Evolutionary conservation across 2,797 vertebrate genomes (phyloP).

Genomic region (Bradypodion pumilum): DNA sequence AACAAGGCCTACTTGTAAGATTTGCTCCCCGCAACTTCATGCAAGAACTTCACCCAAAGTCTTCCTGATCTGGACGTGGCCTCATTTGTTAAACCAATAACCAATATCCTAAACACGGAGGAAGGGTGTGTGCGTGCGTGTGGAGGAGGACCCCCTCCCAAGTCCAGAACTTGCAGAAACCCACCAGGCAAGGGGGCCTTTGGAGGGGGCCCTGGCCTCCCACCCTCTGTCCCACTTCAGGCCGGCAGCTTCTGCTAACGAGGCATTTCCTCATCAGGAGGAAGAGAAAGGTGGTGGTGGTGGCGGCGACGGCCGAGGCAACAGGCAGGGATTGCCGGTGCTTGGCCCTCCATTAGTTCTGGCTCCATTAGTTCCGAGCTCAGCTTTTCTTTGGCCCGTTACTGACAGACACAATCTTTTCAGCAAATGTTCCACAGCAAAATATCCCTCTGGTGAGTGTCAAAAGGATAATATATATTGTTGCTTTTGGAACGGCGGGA

Average conservation of each 20-base stretch:
- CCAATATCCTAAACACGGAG: fast-evolving
- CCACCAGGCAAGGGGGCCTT: background rate
- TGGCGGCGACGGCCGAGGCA: too few relatives aligned
- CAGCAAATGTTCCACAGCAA: constrained; percentile 28
- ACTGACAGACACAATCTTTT: constrained; percentile 32
- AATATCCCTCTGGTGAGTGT: constrained; percentile 26
- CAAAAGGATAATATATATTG: constrained; percentile 20
- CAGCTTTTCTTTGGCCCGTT: constrained; percentile 28
- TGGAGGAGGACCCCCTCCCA: background rate
- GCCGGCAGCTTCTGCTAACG: background rate
- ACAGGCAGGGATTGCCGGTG: too few relatives aligned
- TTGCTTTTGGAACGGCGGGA: constrained; percentile 48
- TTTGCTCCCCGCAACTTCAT: background rate
- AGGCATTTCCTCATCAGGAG: constrained; percentile 15
- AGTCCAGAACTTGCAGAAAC: background rate
- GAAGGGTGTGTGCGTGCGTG: background rate
- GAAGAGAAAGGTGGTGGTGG: background rate
- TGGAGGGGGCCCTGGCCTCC: background rate
- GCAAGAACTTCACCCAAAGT: background rate
- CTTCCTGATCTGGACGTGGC: fast-evolving
- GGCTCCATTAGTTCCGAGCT: background rate
- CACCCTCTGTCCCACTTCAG: background rate
- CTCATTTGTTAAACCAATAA: background rate
- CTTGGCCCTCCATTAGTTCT: background rate
- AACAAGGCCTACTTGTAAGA: too few relatives aligned